These are phyloP conservation scores for Empis livida DNA, from an alignment of 2,888 invertebrate species.

Conservation along the genomic window DNA sequence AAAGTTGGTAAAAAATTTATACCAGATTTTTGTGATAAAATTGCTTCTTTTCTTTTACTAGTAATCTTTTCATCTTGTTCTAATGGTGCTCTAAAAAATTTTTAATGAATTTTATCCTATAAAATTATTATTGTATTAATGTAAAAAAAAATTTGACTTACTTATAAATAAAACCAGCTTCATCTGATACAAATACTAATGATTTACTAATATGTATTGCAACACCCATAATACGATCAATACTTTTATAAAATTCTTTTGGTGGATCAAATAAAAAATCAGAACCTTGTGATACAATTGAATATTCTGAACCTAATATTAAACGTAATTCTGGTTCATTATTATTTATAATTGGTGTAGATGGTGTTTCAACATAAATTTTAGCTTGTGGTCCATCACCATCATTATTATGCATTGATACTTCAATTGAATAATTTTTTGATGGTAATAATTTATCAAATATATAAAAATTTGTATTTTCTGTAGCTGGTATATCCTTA, in stretches of 20 bases:
- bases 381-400: conserved; percentile 65
- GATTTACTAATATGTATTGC: conserved; percentile 63
- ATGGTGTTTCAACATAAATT: conserved; percentile 52
- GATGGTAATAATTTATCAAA: conserved; percentile 59
- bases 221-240: conserved; percentile 44
- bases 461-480: conserved; percentile 59
- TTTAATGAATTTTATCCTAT: conserved; percentile 5
- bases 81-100: conserved; percentile 15
- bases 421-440: conserved; percentile 61
- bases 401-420: conserved; percentile 65
- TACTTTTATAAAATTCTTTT: conserved; percentile 22
- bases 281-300: conserved; percentile 52
- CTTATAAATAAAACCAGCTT: conserved; percentile 49
- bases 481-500: conserved; percentile 66
- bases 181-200: conserved; percentile 65
- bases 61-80: conserved; percentile 26
- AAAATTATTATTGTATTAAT: too few relatives aligned
- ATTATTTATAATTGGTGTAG: conserved; percentile 19
- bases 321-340: conserved; percentile 27
- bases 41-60: conserved; percentile 30
- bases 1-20: conserved; percentile 50
- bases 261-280: conserved; percentile 14
- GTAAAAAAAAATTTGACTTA: conserved; percentile 14
- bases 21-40: conserved; percentile 44
- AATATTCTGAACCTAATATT: conserved; percentile 55